phyloP scores from a whole-genome alignment of 2,797 vertebrate species.

The Phataginus tricuspis region DNA sequence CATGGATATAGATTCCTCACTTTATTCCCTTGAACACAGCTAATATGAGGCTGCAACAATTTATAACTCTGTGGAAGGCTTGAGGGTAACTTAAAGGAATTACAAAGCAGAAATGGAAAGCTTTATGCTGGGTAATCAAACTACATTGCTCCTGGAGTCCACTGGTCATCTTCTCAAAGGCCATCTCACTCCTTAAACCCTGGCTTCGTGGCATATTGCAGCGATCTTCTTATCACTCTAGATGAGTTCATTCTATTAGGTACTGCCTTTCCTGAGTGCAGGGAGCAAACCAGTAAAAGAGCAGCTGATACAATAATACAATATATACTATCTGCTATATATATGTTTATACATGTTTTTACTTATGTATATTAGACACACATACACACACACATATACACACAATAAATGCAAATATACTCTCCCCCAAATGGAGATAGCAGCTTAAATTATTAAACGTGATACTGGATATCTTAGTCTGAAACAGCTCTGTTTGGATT shows the following conservation, averaged over 20 bases:
- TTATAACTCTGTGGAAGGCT: not conserved
- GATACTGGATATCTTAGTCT: not conserved
- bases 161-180: not conserved
- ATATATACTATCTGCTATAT: too few relatives aligned
- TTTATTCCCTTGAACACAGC: not conserved
- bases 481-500: not conserved
- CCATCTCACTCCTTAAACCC: not conserved
- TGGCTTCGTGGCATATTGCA: not conserved
- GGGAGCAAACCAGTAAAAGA: not conserved
- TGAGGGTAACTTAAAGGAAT: not conserved
- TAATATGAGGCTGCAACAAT: not conserved
- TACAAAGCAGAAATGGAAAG: not conserved
- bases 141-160: not conserved
- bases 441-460: not conserved
- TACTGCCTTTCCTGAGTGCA: not conserved
- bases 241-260: not conserved
- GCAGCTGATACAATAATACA: not conserved
- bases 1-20: not conserved
- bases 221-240: not conserved
- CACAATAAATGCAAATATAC: not conserved
- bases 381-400: not conserved
- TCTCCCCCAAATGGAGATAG: not conserved
- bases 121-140: not conserved
- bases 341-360: not conserved
- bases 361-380: too few relatives aligned